These are phyloP conservation scores for Sebastes matsubarae DNA, from an alignment of 2,797 vertebrate genomes.

Conservation along the genomic window DNA sequence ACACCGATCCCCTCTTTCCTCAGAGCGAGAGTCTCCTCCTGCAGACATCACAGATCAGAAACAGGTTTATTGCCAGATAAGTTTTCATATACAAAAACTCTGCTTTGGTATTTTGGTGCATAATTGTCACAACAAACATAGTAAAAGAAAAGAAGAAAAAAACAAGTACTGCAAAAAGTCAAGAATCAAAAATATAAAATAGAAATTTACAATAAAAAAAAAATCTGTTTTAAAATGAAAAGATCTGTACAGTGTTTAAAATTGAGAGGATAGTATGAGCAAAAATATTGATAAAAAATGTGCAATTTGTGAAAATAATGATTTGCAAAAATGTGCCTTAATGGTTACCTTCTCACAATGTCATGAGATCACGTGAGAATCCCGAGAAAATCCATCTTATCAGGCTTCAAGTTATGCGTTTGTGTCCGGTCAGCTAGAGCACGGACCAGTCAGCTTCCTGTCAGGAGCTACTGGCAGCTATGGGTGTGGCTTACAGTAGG, in stretches of 20 bases:
- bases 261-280: neutral
- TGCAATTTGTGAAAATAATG: neutral
- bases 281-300: neutral
- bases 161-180: neutral
- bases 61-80: neutral
- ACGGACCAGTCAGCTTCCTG: too few species aligned
- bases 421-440: too few species aligned
- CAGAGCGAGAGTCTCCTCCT: conserved; percentile 96
- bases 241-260: neutral
- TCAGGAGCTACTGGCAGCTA: too few species aligned
- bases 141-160: neutral
- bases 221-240: neutral
- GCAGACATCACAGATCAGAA: neutral
- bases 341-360: neutral
- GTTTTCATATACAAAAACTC: neutral
- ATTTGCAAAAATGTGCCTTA: neutral
- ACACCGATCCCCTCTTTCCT: conserved; percentile 97
- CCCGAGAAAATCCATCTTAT: too few species aligned
- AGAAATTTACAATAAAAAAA: neutral
- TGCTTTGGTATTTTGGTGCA: neutral
- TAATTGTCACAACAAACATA: neutral
- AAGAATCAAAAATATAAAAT: too few species aligned
- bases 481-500: too few species aligned
- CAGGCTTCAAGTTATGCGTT: too few species aligned
- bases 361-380: too few species aligned